Conservation (phyloP, 2,888 invertebrate genomes). For the Microctonus aethiopoides region DNA sequence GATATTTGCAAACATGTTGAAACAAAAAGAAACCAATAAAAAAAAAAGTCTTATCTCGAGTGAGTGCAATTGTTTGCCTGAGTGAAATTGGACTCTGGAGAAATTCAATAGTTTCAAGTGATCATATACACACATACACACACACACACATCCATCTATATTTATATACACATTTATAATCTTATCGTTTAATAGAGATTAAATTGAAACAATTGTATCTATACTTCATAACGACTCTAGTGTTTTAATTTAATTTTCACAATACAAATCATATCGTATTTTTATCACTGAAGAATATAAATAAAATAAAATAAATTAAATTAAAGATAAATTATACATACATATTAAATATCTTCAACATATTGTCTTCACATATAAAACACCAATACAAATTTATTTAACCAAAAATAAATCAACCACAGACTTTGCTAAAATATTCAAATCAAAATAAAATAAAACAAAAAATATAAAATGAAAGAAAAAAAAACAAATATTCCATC, state of each 20-base stretch:
- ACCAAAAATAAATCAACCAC: too few relatives aligned
- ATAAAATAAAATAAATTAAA: background rate
- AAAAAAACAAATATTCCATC: background rate
- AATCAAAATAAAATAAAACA: too few relatives aligned
- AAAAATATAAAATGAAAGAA: too few relatives aligned
- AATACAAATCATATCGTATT: background rate
- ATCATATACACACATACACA: background rate
- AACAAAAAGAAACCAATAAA: background rate
- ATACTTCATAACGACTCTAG: background rate
- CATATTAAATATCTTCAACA: too few relatives aligned
- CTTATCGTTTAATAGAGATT: background rate
- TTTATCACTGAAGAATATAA: background rate
- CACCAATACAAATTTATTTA: too few relatives aligned
- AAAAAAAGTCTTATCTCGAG: background rate
- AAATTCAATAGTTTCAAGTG: conserved; percentile 24
- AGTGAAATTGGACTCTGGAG: conserved; percentile 26
- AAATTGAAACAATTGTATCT: background rate
- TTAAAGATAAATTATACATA: background rate
- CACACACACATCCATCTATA: too few relatives aligned
- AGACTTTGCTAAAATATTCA: too few relatives aligned
- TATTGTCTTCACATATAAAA: too few relatives aligned
- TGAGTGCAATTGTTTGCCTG: conserved; percentile 5
- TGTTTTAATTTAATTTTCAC: background rate
- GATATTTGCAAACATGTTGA: background rate
- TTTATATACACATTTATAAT: background rate